These are phyloP conservation scores for Drosophila sturtevanti DNA, from an alignment of 1,140 invertebrate genomes.

Conservation along the genomic window DNA sequence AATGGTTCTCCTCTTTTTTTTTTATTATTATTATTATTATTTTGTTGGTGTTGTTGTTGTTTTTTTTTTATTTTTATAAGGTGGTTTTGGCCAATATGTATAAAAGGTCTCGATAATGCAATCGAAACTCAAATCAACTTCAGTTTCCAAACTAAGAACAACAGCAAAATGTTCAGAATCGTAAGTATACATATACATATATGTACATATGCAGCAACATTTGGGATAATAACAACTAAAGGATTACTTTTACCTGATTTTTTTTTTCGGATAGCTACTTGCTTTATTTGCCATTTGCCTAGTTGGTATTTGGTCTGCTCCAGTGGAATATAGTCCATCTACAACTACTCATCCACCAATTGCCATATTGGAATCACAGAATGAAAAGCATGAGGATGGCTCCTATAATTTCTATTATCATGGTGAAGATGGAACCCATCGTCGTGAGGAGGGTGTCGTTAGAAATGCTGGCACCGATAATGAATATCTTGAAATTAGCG, in stretches of 20 bases:
- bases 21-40: too few species aligned
- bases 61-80: too few species aligned
- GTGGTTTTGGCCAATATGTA: conserved; percentile 56
- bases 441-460: conserved; percentile 64
- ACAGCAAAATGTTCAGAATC: conserved; percentile 59
- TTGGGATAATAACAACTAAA: neutral
- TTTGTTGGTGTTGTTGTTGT: too few species aligned
- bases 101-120: conserved; percentile 43
- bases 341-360: conserved; percentile 43
- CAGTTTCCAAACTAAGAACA: conserved; percentile 27
- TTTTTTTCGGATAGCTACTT: conserved; percentile 34
- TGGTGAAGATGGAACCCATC: conserved; percentile 70
- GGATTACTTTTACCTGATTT: conserved; percentile 31
- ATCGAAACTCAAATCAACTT: conserved; percentile 49
- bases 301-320: conserved; percentile 35
- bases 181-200: conserved; percentile 44
- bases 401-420: conserved; percentile 74
- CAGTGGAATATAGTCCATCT: conserved; percentile 25
- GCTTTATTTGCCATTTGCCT: conserved; percentile 41
- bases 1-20: conserved; percentile 17
- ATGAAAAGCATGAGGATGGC: conserved; percentile 67
- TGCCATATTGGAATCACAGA: conserved; percentile 64
- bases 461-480: conserved; percentile 63
- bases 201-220: neutral
- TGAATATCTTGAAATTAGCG: conserved; percentile 67